Conservation (phyloP, 2,888 invertebrate genomes). For the Xanthia togata region DNA sequence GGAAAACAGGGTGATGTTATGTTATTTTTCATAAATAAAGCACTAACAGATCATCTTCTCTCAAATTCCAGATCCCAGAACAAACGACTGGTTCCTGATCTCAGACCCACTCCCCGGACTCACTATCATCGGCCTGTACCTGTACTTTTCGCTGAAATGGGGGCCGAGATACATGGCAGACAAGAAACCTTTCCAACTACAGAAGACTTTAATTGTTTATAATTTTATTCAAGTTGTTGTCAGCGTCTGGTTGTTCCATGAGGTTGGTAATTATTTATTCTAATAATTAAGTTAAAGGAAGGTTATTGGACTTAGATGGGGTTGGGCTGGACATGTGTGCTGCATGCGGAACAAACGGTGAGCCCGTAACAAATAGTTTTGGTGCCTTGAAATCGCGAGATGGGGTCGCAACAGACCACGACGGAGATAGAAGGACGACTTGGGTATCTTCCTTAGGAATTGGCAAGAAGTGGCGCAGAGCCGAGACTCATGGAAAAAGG, state of each 20-base stretch:
- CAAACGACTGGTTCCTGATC: constrained; percentile 94
- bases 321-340: too few species aligned
- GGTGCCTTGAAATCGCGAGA: too few species aligned
- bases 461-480: too few species aligned
- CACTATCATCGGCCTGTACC: constrained; percentile 92
- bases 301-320: too few species aligned
- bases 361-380: too few species aligned
- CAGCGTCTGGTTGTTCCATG: constrained; percentile 95
- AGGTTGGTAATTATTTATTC: constrained; percentile 86
- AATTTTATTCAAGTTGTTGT: constrained; percentile 96
- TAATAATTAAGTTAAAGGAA: background rate
- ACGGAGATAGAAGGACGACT: too few species aligned
- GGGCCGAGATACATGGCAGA: constrained; percentile 97
- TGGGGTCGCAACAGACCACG: too few species aligned
- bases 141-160: constrained; percentile 93
- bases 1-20: too few species aligned
- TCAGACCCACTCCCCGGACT: constrained; percentile 93
- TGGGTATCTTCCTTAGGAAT: too few species aligned
- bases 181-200: constrained; percentile 95
- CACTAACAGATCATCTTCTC: background rate
- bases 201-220: constrained; percentile 95
- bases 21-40: too few species aligned
- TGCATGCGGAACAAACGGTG: too few species aligned
- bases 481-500: too few species aligned
- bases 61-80: constrained; percentile 91